Percentiles rank a stretch among this genome's conserved stretches.
Evolutionary conservation across 2,797 vertebrate genomes (phyloP).

Genomic region (Parotocinclus haroldoi): DNA sequence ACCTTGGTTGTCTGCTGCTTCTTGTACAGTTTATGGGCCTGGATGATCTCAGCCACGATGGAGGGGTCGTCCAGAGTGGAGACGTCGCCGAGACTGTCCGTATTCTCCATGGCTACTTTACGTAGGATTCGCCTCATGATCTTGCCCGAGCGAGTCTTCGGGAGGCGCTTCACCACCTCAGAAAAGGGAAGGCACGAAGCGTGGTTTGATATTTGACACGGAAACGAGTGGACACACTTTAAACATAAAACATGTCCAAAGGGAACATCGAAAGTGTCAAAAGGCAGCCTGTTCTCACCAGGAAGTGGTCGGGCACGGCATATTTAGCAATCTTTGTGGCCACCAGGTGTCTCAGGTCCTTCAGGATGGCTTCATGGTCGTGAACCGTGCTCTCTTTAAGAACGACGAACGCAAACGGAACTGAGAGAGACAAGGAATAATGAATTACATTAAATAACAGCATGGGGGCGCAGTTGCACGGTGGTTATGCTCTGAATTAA

Average conservation of each 20-base stretch:
- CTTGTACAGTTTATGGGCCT: constrained; percentile 71
- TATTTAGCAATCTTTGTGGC: constrained; percentile 91
- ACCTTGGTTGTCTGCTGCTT: constrained; percentile 38
- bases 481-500: no score
- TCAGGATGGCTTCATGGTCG: constrained; percentile 58
- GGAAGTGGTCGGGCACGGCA: constrained; percentile 86
- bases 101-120: constrained; percentile 75
- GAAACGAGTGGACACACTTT: not conserved
- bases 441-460: not conserved
- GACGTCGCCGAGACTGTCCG: constrained; percentile 77
- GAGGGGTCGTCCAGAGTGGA: constrained; percentile 89
- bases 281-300: constrained; percentile 70
- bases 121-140: constrained; percentile 90
- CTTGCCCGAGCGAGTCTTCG: constrained; percentile 95
- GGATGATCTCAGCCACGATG: constrained; percentile 80
- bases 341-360: constrained; percentile 76
- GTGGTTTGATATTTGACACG: not conserved
- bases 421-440: constrained; percentile 59
- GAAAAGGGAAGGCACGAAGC: constrained; percentile 22
- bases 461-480: no score
- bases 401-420: constrained; percentile 87
- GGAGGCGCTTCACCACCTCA: constrained; percentile 87
- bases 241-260: not conserved
- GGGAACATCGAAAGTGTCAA: no score
- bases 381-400: constrained; percentile 70